phyloP scores from a whole-genome alignment of 2,113 vertebrate species.

The Spilogale gracilis region DNA sequence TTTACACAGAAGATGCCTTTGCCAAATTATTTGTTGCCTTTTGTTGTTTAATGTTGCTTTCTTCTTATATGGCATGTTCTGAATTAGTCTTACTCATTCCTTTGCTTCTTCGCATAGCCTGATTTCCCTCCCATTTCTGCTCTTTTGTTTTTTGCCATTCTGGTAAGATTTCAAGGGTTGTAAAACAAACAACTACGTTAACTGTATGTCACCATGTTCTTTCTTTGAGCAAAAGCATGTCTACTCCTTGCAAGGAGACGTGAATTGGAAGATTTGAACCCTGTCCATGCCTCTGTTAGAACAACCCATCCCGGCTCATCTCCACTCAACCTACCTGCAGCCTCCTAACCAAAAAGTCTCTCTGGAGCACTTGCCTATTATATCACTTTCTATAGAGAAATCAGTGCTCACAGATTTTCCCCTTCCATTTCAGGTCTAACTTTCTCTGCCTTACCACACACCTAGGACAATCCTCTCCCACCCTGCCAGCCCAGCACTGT shows the following conservation, averaged over 20 bases:
- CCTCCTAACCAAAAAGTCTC: background rate
- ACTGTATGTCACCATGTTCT: background rate
- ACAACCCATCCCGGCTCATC: background rate
- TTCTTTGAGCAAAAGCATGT: background rate
- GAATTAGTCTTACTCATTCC: background rate
- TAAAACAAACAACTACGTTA: background rate
- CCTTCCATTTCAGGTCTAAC: background rate
- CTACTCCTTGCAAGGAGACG: background rate
- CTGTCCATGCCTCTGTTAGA: too few species aligned
- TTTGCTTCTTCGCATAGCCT: conserved; percentile 26
- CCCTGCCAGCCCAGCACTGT: background rate
- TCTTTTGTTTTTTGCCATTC: background rate
- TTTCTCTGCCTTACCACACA: background rate
- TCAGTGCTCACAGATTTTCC: background rate
- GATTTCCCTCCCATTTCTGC: background rate
- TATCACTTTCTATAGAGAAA: background rate
- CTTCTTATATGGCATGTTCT: background rate
- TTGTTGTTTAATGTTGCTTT: conserved; percentile 53
- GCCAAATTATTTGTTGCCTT: conserved; percentile 58
- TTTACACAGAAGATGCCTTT: conserved; percentile 28
- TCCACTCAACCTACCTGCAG: background rate
- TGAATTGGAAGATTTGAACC: background rate
- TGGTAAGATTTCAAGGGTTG: background rate
- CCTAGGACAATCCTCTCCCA: too few species aligned
- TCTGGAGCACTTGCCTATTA: background rate